Base-by-base conservation (phyloP, 2,888 invertebrate species). In the Sthenelais limicola region DNA sequence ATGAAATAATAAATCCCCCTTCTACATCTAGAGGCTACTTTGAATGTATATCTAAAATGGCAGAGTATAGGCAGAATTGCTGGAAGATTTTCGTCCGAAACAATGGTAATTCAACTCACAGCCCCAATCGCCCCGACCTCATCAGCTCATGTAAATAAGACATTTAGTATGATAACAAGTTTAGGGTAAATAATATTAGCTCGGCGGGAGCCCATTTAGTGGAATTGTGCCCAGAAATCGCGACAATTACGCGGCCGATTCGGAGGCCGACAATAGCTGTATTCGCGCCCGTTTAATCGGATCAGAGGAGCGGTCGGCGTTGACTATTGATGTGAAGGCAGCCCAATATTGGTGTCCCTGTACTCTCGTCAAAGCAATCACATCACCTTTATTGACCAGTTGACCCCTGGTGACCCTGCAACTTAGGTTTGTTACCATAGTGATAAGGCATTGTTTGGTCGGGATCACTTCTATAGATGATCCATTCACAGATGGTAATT, bases 81-180 rank as follows among this genome's bases (percentile, higher is more conserved):
- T n/a, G n/a, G n/a, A n/a, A n/a, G n/a, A n/a, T n/a, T n/a, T n/a
- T n/a, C n/a, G n/a, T n/a, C n/a, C n/a, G n/a, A n/a, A n/a, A n/a
- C n/a, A n/a, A n/a, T n/a, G n/a, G n/a, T n/a, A 62, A 62, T 62
- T 62, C 62, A 62, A 26, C 62, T 62, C 62, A 62, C 62, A 35
- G 38, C 62, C 12, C 62, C 12, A 28, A 56, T 33, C 33, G 56
- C 18, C 26, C 38, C 62, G 38, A 35, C 62, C 38, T 38, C 62
- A 62, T 62, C 62, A 62, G 62, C 62, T 62, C 62, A 62, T 62
- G 62, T 62, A 62, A 62, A 62, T 62, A 62, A 43, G 62, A 62
- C 62, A 62, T 62, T 62, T 62, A 38, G 38, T 43, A 62, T 62
- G 62, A 43, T 62, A 62, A 62, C 62, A 38, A 62, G 62, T 62